Conservation (phyloP, 2,888 invertebrate species). For the Erebia ligea region DNA sequence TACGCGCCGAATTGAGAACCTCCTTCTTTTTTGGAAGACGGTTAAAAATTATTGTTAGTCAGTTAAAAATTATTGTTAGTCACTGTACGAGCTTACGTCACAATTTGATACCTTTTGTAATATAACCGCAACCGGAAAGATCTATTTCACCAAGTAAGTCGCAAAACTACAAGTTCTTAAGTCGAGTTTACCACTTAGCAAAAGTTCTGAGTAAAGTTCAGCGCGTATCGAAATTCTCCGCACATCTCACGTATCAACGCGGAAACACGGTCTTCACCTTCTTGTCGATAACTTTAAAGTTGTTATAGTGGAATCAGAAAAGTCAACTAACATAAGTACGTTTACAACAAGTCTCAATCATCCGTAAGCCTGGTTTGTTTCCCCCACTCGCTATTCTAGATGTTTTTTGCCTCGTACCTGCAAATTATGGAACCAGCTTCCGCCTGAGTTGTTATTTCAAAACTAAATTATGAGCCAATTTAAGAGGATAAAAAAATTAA, state of each 20-base stretch:
- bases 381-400: no score
- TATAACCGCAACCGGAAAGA: neutral
- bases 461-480: no score
- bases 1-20: no score
- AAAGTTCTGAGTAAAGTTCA: conserved; percentile 8
- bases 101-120: neutral
- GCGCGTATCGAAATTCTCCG: neutral
- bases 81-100: neutral
- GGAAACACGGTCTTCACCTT: conserved; percentile 14
- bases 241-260: conserved; percentile 15
- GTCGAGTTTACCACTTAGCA: conserved; percentile 11
- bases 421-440: no score
- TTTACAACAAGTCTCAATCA: no score
- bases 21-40: no score
- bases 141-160: conserved; percentile 3
- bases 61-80: neutral
- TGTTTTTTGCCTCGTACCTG: no score
- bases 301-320: neutral
- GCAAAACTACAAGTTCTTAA: conserved; percentile 7
- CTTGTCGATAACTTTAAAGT: neutral
- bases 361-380: no score
- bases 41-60: no score
- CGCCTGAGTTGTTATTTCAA: no score
- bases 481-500: no score
- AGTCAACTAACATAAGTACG: no score